These are phyloP conservation scores for Aricia artaxerxes DNA, from an alignment of 2,888 invertebrate species.

Conservation along the genomic window DNA sequence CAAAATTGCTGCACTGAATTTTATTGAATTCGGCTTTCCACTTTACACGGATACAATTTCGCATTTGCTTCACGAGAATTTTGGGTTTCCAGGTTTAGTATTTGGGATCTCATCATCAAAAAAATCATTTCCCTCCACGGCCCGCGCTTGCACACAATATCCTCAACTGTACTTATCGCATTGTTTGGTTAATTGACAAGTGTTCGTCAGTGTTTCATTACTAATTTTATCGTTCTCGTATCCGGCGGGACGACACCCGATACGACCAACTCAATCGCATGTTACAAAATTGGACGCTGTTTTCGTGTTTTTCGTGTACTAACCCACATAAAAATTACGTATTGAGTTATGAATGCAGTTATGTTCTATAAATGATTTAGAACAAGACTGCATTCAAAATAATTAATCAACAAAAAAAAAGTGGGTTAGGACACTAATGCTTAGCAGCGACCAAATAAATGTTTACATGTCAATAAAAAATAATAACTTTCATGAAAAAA, in stretches of 20 bases:
- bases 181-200: constrained; percentile 12
- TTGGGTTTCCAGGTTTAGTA: not conserved
- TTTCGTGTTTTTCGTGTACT: too few relatives aligned
- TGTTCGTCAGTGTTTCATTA: constrained; percentile 2
- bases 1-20: not conserved
- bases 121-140: not conserved
- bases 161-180: not conserved
- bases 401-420: too few relatives aligned
- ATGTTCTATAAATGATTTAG: too few relatives aligned
- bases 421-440: too few relatives aligned
- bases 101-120: not conserved
- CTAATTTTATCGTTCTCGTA: constrained; percentile 17
- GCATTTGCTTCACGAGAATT: not conserved
- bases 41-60: not conserved
- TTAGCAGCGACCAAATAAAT: not conserved
- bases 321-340: too few relatives aligned
- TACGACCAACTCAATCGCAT: not conserved
- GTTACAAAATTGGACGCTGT: not conserved
- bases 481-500: not conserved
- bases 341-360: too few relatives aligned
- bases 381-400: too few relatives aligned
- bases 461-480: not conserved
- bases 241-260: not conserved
- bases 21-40: not conserved
- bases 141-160: not conserved